Conservation (phyloP, 2,888 invertebrate species). For the Ephialtes manifestator region DNA sequence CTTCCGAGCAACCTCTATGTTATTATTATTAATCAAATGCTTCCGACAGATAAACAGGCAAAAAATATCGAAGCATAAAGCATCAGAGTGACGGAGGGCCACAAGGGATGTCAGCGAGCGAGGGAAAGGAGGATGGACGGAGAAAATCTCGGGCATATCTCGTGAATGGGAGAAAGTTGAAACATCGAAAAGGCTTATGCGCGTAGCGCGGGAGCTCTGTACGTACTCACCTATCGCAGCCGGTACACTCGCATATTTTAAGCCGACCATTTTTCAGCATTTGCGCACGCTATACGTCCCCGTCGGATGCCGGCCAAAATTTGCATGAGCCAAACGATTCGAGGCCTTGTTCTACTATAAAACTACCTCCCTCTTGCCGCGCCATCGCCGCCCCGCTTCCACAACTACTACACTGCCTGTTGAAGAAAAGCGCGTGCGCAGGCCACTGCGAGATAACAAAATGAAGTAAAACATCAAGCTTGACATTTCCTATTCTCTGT, state of each 20-base stretch:
- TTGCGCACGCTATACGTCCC: slow-evolving; percentile 81
- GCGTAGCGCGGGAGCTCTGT: slow-evolving; percentile 69
- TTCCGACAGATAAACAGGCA: slow-evolving; percentile 25
- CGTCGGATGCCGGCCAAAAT: slow-evolving; percentile 80
- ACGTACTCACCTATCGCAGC: slow-evolving; percentile 83
- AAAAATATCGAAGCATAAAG: slow-evolving; percentile 35
- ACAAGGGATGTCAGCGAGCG: slow-evolving; percentile 9
- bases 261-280: slow-evolving; percentile 86
- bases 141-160: slow-evolving; percentile 65
- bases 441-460: slow-evolving; percentile 36
- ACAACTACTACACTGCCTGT: background rate
- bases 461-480: background rate
- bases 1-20: background rate
- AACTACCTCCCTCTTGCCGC: slow-evolving; percentile 55
- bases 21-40: slow-evolving; percentile 26
- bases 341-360: slow-evolving; percentile 69
- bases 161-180: slow-evolving; percentile 74
- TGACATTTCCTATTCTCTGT: slow-evolving; percentile 19
- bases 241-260: slow-evolving; percentile 85
- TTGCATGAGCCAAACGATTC: slow-evolving; percentile 81
- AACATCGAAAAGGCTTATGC: slow-evolving; percentile 77
- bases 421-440: slow-evolving; percentile 29
- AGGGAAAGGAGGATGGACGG: slow-evolving; percentile 66
- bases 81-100: slow-evolving; percentile 35
- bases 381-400: background rate